Evolutionary conservation across 2,888 invertebrate species (phyloP), one percentile per base, ranked within the genome.

Genomic region (Dione juno): DNA sequence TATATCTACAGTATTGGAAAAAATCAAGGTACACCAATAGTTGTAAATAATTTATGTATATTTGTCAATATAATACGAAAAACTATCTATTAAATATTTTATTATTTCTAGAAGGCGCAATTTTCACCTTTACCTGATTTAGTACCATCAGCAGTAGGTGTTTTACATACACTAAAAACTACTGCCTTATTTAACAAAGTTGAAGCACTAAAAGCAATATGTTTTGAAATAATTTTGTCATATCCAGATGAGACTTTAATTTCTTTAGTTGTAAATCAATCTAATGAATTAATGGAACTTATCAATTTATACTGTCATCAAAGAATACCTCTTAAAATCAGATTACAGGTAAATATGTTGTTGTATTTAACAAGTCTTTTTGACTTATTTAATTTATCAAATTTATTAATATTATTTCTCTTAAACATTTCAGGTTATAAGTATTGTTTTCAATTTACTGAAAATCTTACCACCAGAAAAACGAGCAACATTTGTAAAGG

Each of bases 381-480:
- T 16, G 9, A 19, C 0, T 41, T 21, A 2, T 28, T 28, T 28
- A 28, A 28, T 41, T 41, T 14, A 58, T 19, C 13, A 41, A 54
- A 28, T 57, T 57, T 37, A 11, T 28, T 35, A n/a, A 9, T 11
- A 37, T 57, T 57, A 9, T 11, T 57, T 10, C 11, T 10, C 13
- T 14, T 19, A 14, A 43, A 9, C 21, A 54, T 77, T 76, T 74
- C 76, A 93, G 93, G 83, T 87, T 79, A 81, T 90, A 66, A 85
- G 85, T 63, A 73, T 93, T 57, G 76, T 94, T 19, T 77, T 82
- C 28, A 90, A 84, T 70, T 77, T 88, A 41, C 70, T 93, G 3
- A 81, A 79, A 73, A 80, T 80, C 58, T 74, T 89, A 59, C 89
- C 84, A 77, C 82, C 78, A 74, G 88, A 84, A 74, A 87, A 77